Evolutionary conservation across 2,888 invertebrate genomes (phyloP).

Genomic region (Drosophila sordidapex): DNA sequence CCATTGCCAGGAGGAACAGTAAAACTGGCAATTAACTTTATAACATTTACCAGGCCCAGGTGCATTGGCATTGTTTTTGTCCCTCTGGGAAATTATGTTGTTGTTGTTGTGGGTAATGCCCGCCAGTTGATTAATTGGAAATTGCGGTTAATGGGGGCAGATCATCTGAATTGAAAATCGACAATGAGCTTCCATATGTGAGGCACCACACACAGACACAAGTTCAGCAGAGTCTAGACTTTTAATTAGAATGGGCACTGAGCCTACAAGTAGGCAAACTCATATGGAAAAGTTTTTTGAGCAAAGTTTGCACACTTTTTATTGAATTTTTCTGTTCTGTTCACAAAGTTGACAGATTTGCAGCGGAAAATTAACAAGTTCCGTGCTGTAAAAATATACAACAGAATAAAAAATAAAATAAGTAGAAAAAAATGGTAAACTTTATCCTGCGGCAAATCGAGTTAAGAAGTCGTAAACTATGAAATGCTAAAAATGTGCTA

Average conservation of each 20-base stretch:
- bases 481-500: constrained; percentile 69
- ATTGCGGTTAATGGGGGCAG: constrained; percentile 73
- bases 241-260: constrained; percentile 66
- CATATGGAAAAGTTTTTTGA: constrained; percentile 58
- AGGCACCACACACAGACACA: constrained; percentile 27
- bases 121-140: constrained; percentile 77
- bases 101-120: constrained; percentile 53
- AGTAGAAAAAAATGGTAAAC: constrained; percentile 50
- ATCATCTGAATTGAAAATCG: constrained; percentile 40
- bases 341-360: constrained; percentile 75
- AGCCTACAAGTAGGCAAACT: constrained; percentile 47
- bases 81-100: constrained; percentile 15
- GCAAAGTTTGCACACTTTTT: constrained; percentile 57
- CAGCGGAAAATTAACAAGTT: constrained; percentile 81
- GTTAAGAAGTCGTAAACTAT: constrained; percentile 78
- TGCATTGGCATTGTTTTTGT: constrained; percentile 51
- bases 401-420: constrained; percentile 18
- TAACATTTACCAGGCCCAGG: constrained; percentile 70
- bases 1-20: constrained; percentile 31
- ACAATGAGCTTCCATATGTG: constrained; percentile 39
- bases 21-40: constrained; percentile 78
- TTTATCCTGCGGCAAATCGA: constrained; percentile 72
- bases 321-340: constrained; percentile 52
- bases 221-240: constrained; percentile 65
- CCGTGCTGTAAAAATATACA: constrained; percentile 30